phyloP scores from a whole-genome alignment of 2,888 invertebrate genomes.

The Hypomecis punctinalis region DNA sequence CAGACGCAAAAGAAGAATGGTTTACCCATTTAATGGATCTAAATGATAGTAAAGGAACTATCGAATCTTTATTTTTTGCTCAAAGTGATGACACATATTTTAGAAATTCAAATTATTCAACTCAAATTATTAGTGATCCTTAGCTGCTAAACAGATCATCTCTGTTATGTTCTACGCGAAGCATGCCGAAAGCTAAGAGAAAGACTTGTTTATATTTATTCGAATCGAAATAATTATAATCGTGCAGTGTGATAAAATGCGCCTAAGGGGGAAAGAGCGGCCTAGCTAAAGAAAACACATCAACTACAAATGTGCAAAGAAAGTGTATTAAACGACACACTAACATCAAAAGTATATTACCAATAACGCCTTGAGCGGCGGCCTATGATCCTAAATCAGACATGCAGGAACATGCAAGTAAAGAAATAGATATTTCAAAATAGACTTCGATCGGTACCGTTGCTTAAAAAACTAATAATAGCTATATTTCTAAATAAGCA shows the following conservation, averaged over 20 bases:
- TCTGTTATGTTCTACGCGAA: conserved; percentile 77
- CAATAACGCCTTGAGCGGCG: conserved; percentile 80
- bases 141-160: conserved; percentile 36
- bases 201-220: conserved; percentile 60
- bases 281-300: conserved; percentile 83
- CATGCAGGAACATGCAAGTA: conserved; percentile 84
- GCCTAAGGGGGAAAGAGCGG: conserved; percentile 80
- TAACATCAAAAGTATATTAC: conserved; percentile 77
- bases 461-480: conserved; percentile 46
- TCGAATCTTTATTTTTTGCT: neutral
- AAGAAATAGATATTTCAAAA: conserved; percentile 72
- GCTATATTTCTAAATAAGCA: conserved; percentile 48
- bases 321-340: conserved; percentile 75
- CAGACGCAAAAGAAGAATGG: neutral
- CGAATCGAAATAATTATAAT: conserved; percentile 82
- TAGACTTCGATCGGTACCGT: conserved; percentile 69
- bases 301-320: conserved; percentile 83
- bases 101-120: neutral
- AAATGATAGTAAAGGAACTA: conserved; percentile 1
- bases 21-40: neutral
- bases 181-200: conserved; percentile 83
- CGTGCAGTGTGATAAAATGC: conserved; percentile 84
- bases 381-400: conserved; percentile 81
- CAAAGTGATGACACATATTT: neutral
- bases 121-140: conserved; percentile 21